Base-by-base conservation (phyloP, 2,113 vertebrate species). In the Percopsis transmontana region DNA sequence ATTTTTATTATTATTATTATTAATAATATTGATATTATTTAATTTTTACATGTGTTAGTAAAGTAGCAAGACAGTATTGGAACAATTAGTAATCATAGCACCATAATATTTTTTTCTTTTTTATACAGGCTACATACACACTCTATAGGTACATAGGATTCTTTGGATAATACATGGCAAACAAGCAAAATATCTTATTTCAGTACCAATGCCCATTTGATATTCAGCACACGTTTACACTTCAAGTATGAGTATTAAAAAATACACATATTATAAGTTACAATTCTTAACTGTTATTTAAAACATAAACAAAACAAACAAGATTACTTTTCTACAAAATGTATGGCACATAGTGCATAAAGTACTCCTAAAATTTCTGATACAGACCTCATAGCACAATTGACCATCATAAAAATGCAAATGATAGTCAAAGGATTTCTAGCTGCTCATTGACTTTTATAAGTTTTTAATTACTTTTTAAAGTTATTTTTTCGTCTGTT, bases 281-380 rank as follows among this genome's bases (percentile, higher is more conserved):
- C 83, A 84, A 79, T 80, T 77, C 79, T 78, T 80, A 78, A 85
- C 51, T 84, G 87, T 89, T 90, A 86, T 88, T 87, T 70, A 75
- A 81, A 80, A 81, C 73, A 78, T 39, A 61, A 77, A 58, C 48
- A 58, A 60, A 61, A 48, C 14, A 55, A 69, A 81, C 57, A 81
- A 67, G 79, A 87, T 86, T 87, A 86, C 55, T 72, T 83, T 84
- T 91, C 84, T 86, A 90, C 78, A 89, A 81, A 85, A 84, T 84
- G 82, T 73, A 87, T 88, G 91, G 93, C 94, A 97, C 94, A 96
- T 90, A 94, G 95, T 97, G 93, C 94, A 94, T 92, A 92, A 94
- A 93, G 90, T 92, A 92, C 83, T 87, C 77, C 74, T 88, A 82
- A 79, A 52, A 79, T 92, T 94, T 95, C 93, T 96, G 94, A 96